A percentile compares a stretch with the other conserved stretches of the same genome.
Conservation (phyloP, 1,140 invertebrate genomes). For the Dinoponera quadriceps region DNA sequence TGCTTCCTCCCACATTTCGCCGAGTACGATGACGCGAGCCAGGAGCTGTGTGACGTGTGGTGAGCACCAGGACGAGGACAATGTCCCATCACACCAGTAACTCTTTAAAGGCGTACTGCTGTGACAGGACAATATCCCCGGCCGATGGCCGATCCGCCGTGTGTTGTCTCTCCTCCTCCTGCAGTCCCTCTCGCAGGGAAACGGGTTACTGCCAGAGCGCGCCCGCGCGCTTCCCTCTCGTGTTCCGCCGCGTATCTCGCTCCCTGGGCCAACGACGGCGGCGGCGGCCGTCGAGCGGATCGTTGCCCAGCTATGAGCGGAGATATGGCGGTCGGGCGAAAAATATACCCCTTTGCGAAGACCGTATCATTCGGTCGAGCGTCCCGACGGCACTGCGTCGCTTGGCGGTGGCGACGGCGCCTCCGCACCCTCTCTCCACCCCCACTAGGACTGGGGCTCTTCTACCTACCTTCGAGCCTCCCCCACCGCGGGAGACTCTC, state of each 20-base stretch:
- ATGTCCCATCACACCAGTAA: constrained; percentile 96
- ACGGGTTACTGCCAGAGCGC: neutral
- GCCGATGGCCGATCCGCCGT: constrained; percentile 51
- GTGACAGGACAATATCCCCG: constrained; percentile 97
- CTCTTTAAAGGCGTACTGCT: constrained; percentile 91
- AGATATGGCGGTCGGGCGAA: constrained; percentile 56
- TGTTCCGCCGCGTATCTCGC: neutral
- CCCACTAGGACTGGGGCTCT: constrained; percentile 45
- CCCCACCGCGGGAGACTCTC: constrained; percentile 60
- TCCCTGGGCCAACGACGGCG: constrained; percentile 7
- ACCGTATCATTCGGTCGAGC: constrained; percentile 80
- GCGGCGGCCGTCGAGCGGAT: constrained; percentile 24
- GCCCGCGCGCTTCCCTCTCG: neutral
- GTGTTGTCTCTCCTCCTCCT: too few relatives aligned
- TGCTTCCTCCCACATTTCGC: neutral
- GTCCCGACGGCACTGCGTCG: constrained; percentile 85
- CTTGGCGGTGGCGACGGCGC: constrained; percentile 79
- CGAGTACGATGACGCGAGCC: neutral
- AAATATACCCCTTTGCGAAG: constrained; percentile 48
- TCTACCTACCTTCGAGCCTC: constrained; percentile 55
- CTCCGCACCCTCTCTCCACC: constrained; percentile 79
- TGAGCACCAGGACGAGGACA: constrained; percentile 87
- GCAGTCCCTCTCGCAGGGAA: neutral
- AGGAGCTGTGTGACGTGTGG: neutral
- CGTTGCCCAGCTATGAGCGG: constrained; percentile 11